Conservation (phyloP, 2,113 vertebrate genomes). For the Pseudolaguvia tuberculata region DNA sequence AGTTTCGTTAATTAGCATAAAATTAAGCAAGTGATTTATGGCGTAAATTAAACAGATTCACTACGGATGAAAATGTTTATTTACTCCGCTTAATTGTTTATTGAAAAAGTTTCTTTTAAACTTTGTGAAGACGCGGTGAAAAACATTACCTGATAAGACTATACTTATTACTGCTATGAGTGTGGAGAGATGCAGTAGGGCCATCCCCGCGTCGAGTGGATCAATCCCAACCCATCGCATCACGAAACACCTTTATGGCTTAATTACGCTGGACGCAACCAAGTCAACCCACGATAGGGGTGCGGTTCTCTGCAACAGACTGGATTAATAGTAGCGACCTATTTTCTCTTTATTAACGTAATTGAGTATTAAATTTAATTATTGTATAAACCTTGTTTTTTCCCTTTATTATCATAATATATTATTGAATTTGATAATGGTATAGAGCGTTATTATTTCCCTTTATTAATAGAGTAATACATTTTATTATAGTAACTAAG, state of each 20-base stretch:
- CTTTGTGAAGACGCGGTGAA: neutral
- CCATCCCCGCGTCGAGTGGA: constrained; percentile 29
- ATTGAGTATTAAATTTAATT: no score
- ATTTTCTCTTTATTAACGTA: neutral
- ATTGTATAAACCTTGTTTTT: neutral
- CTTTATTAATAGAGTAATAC: neutral
- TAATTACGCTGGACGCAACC: neutral
- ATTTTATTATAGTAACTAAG: no score
- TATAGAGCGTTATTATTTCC: no score
- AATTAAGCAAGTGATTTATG: neutral
- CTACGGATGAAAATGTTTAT: accelerated
- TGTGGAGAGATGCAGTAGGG: neutral
- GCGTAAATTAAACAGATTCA: neutral
- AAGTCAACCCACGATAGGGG: neutral
- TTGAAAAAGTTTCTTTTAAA: neutral
- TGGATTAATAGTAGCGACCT: neutral
- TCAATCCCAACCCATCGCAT: neutral
- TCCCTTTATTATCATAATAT: neutral
- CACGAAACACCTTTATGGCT: neutral
- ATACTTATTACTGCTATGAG: neutral
- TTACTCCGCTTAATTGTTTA: neutral
- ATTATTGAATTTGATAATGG: no score
- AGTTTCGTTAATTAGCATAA: neutral
- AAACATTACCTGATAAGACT: constrained; percentile 19
- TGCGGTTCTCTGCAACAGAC: neutral